Percentiles rank a stretch among this genome's conserved stretches.
Conservation (phyloP, 2,888 invertebrate species). For the Seira ritae region DNA sequence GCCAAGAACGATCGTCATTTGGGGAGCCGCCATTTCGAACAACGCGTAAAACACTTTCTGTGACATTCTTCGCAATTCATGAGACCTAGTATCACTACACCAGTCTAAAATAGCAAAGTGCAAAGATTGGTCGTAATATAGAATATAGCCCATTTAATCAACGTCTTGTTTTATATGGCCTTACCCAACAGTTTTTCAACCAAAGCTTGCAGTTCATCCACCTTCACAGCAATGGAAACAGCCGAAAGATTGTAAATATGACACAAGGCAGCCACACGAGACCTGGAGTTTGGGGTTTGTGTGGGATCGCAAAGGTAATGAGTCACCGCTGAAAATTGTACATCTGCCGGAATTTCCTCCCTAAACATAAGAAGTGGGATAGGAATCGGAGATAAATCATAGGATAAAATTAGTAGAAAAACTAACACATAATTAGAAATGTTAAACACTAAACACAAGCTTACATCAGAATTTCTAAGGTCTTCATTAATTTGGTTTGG, state of each 20-base stretch:
- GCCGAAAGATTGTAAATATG: constrained; percentile 75
- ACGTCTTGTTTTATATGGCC: background rate
- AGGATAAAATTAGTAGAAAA: background rate
- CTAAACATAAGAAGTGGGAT: constrained; percentile 75
- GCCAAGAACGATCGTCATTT: constrained; percentile 72
- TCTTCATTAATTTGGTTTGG: constrained; percentile 91
- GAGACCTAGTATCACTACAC: constrained; percentile 71
- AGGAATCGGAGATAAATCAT: no score
- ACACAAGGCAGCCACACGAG: constrained; percentile 77
- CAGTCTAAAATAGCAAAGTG: constrained; percentile 64
- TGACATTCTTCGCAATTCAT: constrained; percentile 71
- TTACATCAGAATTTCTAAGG: constrained; percentile 86
- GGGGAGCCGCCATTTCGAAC: constrained; percentile 73
- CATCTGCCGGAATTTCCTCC: constrained; percentile 80
- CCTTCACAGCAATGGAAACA: constrained; percentile 65
- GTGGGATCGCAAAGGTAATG: constrained; percentile 92
- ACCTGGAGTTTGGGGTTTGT: constrained; percentile 89
- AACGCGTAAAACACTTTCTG: constrained; percentile 72
- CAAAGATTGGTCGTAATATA: background rate
- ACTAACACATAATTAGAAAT: constrained; percentile 5
- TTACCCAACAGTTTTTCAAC: constrained; percentile 72
- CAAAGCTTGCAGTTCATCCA: constrained; percentile 67
- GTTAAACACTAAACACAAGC: constrained; percentile 29
- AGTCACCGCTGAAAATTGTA: constrained; percentile 80
- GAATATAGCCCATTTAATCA: no score